Base-by-base conservation (phyloP, 2,888 invertebrate genomes). In the Tinea pellionella region DNA sequence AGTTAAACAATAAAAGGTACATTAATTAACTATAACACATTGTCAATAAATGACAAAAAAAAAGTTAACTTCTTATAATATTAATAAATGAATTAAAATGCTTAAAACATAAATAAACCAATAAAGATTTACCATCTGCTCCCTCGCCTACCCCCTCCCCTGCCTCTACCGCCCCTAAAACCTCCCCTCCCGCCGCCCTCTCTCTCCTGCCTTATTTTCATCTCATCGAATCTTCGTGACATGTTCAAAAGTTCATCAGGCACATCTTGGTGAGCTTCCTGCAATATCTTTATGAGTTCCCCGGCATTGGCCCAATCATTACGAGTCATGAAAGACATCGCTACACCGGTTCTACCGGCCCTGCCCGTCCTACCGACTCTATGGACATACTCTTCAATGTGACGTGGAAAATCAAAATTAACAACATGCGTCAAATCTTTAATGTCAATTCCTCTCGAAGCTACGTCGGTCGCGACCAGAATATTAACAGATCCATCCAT, bases 361-460 rank as follows among this genome's bases (percentile, higher is more conserved):
- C 98, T 89, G 0, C 98, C 98, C 0, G 98, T 98, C 62, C 98
- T 90, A 0, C 98, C 98, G n/a, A 98, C 96, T 63, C 98, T 90
- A 74, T 98, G 98, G 0, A 96, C 96, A 80, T 98, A 98, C 70
- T 98, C 98, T 75, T 98, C 98, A 68, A 98, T 96, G 69, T 97
- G 96, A 13, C 93, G 89, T 0, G 98, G 98, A 70, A 98, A 97
- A 78, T 98, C 98, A 68, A 92, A 95, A 77, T 98, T 98, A 24
- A 97, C 84, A 0, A 98, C 96, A 77, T 96, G 94, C 81, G 95
- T 94, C 9, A 96, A 89, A 71, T 96, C 95, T 69, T 93, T 92
- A 60, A 96, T 96, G 73, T 98, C 98, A 60, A 98, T 90, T 1
- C 98, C 98, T 64, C 98, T 89, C 4, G 97, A 96, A 2, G 97